Percentiles rank a stretch among this genome's conserved stretches.
phyloP scores from a whole-genome alignment of 2,113 vertebrate genomes.

The Cricetomys ansorgei region DNA sequence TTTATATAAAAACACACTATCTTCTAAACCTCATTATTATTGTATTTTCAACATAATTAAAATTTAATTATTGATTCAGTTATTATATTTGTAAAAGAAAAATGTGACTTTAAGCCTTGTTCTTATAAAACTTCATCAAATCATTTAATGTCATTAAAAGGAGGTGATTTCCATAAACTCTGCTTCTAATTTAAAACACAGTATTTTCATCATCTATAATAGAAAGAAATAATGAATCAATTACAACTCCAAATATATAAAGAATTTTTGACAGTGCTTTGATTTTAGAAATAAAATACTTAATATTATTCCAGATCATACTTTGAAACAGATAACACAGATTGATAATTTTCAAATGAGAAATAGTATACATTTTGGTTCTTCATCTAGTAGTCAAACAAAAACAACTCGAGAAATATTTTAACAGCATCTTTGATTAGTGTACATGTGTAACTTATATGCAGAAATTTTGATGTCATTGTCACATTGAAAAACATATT shows the following conservation, averaged over 20 bases:
- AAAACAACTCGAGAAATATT: neutral
- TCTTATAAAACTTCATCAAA: conserved; percentile 58
- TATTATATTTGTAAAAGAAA: conserved; percentile 41
- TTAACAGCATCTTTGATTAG: neutral
- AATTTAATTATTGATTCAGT: conserved; percentile 30
- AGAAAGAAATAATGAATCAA: neutral
- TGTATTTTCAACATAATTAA: conserved; percentile 7
- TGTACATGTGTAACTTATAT: neutral
- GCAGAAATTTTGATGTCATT: neutral
- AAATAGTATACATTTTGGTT: neutral
- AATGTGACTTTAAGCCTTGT: conserved; percentile 1
- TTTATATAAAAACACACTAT: neutral
- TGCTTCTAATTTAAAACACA: conserved; percentile 48
- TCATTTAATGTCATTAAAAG: neutral
- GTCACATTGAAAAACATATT: neutral
- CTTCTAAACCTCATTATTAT: neutral
- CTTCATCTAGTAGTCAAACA: neutral
- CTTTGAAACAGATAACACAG: neutral
- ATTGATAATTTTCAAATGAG: neutral
- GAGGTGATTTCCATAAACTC: neutral
- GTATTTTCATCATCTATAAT: neutral
- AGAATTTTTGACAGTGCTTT: neutral
- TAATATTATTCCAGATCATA: neutral
- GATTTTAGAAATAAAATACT: conserved; percentile 38
- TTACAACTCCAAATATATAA: conserved; percentile 11